phyloP scores from a whole-genome alignment of 2,113 vertebrate species.

The Willisornis vidua region DNA sequence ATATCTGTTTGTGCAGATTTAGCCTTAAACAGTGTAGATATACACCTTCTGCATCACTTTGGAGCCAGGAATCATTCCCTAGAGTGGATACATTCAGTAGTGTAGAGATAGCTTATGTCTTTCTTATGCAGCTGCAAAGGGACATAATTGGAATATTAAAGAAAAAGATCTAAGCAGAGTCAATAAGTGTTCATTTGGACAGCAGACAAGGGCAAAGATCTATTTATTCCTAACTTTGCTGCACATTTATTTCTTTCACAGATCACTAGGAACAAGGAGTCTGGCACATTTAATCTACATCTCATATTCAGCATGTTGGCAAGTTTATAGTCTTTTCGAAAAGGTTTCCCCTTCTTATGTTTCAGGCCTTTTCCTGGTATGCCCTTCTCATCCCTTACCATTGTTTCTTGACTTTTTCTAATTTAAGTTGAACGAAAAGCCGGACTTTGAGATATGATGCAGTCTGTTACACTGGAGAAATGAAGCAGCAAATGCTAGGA shows the following conservation, averaged over 20 bases:
- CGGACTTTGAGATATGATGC: neutral
- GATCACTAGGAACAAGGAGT: neutral
- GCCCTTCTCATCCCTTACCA: neutral
- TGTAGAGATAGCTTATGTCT: neutral
- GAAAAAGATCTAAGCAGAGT: neutral
- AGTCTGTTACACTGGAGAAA: neutral
- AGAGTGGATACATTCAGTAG: neutral
- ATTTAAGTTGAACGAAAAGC: neutral
- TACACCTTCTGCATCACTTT: neutral
- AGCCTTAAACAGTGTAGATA: neutral
- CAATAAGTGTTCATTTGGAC: constrained; percentile 13
- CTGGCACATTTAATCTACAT: neutral
- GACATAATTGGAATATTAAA: neutral
- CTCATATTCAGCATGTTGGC: neutral
- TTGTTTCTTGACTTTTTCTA: neutral
- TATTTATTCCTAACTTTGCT: neutral
- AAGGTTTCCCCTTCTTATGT: neutral
- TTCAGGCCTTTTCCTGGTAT: neutral
- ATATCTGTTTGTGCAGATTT: neutral
- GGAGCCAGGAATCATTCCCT: neutral
- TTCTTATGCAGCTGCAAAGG: neutral
- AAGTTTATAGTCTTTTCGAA: neutral
- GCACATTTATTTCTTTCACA: neutral
- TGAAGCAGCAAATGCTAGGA: neutral
- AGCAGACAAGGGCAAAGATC: neutral